A percentile compares a stretch with the other conserved stretches of the same genome.
Evolutionary conservation across 2,888 invertebrate genomes (phyloP).

Genomic region (Noctua janthe): DNA sequence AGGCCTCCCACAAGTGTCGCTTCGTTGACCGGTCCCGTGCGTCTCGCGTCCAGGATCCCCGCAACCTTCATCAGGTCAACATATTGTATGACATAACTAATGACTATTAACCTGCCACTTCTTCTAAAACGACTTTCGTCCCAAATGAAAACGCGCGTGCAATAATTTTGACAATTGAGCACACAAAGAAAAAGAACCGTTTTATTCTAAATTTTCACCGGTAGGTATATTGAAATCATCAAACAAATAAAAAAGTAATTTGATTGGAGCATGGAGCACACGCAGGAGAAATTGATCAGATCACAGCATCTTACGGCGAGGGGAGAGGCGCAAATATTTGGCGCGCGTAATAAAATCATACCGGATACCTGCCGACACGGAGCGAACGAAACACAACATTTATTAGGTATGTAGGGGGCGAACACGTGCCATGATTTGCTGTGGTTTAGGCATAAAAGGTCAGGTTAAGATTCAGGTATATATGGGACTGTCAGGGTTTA

Average conservation of each 20-base stretch:
- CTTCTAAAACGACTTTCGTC: not conserved
- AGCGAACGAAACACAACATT: not conserved
- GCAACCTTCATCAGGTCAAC: too few species aligned
- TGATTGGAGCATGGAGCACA: slow-evolving; percentile 50
- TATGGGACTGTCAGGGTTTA: not conserved
- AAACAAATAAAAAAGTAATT: slow-evolving; percentile 64
- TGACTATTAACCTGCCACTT: not conserved
- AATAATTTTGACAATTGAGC: not conserved
- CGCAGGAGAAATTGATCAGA: slow-evolving; percentile 57
- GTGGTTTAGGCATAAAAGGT: slow-evolving; percentile 5
- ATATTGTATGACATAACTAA: not conserved
- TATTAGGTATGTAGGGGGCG: slow-evolving; percentile 4
- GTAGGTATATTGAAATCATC: slow-evolving; percentile 51
- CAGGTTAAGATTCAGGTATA: not conserved
- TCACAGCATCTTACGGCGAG: slow-evolving; percentile 45
- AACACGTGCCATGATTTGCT: not conserved
- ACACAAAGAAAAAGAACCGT: slow-evolving; percentile 10
- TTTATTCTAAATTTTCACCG: slow-evolving; percentile 15
- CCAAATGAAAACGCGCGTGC: not conserved
- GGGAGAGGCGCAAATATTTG: slow-evolving; percentile 80
- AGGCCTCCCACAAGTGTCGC: too few species aligned
- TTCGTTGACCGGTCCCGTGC: too few species aligned
- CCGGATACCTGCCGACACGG: slow-evolving; percentile 76
- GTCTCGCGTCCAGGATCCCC: too few species aligned
- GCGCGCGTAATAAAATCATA: slow-evolving; percentile 82